These are phyloP conservation scores for Myotis daubentonii DNA, from an alignment of 2,797 vertebrate species.

Conservation along the genomic window DNA sequence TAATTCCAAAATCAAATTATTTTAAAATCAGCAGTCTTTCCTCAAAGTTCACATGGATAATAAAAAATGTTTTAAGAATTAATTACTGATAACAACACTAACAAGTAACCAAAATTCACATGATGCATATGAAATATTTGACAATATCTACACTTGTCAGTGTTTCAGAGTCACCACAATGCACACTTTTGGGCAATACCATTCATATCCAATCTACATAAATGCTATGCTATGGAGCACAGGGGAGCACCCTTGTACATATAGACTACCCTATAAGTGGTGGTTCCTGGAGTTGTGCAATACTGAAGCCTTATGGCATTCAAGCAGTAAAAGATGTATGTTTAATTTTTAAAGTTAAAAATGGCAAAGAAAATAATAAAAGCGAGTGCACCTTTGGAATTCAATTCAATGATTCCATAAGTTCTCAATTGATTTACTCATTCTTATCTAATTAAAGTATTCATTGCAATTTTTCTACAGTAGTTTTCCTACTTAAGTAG, in stretches of 20 bases:
- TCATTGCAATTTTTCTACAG: not conserved
- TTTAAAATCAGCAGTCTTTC: not conserved
- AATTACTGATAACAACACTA: not conserved
- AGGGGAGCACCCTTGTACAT: not conserved
- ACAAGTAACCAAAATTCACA: not conserved
- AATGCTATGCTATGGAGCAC: not conserved
- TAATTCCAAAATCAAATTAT: constrained; percentile 32
- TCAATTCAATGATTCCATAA: not conserved
- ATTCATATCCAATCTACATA: not conserved
- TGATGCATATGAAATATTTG: not conserved
- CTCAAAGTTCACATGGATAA: not conserved
- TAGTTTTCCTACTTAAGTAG: not conserved
- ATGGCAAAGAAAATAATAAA: constrained; percentile 23
- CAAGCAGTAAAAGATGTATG: not conserved
- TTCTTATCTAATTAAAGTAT: not conserved
- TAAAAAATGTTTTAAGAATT: not conserved
- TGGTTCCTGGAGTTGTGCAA: not conserved
- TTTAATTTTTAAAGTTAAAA: constrained; percentile 30
- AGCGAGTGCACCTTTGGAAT: not conserved
- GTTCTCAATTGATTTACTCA: not conserved
- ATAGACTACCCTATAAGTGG: not conserved
- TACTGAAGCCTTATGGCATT: not conserved
- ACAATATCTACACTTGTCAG: not conserved
- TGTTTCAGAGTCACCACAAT: not conserved
- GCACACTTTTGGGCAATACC: not conserved